A percentile compares a stretch with the other conserved stretches of the same genome.
These are phyloP conservation scores for Melanotaenia pygmaea DNA, from an alignment of 2,797 vertebrate genomes.

Conservation along the genomic window DNA sequence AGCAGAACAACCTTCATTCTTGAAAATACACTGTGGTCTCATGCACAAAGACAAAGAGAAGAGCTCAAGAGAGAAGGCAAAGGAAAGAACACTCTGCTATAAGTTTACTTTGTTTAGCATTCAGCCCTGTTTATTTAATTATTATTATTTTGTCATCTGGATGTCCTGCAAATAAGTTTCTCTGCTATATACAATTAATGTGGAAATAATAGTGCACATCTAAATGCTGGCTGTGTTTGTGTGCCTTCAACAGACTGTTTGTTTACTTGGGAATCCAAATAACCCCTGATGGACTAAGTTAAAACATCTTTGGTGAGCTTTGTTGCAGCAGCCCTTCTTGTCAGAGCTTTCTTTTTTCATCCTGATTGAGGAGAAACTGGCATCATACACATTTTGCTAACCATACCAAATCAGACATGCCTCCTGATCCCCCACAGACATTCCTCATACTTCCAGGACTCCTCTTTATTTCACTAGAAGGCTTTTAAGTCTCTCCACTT, in stretches of 20 bases:
- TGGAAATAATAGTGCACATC: conserved; percentile 49
- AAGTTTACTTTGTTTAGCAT: conserved; percentile 2
- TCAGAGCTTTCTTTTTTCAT: background rate
- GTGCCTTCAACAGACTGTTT: no score
- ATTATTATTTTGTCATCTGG: conserved; percentile 7
- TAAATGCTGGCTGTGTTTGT: no score
- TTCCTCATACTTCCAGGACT: conserved; percentile 51
- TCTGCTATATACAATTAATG: conserved; percentile 62
- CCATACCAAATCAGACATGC: conserved; percentile 71
- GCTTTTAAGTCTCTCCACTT: conserved; percentile 50
- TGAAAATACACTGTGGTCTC: conserved; percentile 24
- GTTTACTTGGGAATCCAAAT: conserved; percentile 31
- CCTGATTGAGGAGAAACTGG: conserved; percentile 8
- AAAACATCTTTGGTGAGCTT: conserved; percentile 2
- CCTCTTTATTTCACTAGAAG: conserved; percentile 57
- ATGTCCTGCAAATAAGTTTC: conserved; percentile 42
- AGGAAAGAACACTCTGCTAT: background rate
- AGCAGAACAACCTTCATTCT: conserved; percentile 51
- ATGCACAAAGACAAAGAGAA: conserved; percentile 25
- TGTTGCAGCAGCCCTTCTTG: background rate
- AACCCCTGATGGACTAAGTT: conserved; percentile 5
- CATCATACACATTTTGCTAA: conserved; percentile 42
- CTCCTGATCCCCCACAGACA: conserved; percentile 58
- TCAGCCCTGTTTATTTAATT: background rate
- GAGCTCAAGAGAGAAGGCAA: conserved; percentile 5